phyloP scores from a whole-genome alignment of 2,888 invertebrate species.

The Latrodectus hesperus region DNA sequence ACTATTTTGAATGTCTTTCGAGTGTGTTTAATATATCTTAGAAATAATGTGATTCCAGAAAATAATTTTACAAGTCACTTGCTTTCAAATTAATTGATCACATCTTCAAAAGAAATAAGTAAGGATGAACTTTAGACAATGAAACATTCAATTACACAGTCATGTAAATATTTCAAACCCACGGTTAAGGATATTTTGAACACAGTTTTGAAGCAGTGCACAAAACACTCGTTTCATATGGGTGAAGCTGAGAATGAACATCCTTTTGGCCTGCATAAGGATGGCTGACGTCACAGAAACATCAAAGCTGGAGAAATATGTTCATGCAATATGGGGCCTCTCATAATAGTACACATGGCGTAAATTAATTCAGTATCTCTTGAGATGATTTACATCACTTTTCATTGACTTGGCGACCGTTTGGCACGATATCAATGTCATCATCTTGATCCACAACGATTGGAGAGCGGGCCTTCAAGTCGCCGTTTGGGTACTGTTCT shows the following conservation, averaged over 20 bases:
- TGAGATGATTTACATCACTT: conserved; percentile 9
- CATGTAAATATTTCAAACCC: too few relatives aligned
- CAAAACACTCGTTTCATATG: too few relatives aligned
- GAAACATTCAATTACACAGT: too few relatives aligned
- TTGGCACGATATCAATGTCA: conserved; percentile 42
- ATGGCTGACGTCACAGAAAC: background rate
- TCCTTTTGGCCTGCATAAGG: background rate
- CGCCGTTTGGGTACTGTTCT: conserved; percentile 56
- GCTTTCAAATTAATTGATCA: too few relatives aligned
- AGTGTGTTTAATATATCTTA: too few relatives aligned
- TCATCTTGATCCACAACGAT: conserved; percentile 62
- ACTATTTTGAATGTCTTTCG: too few relatives aligned
- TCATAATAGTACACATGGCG: background rate
- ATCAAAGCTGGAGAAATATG: background rate
- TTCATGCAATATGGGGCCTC: background rate
- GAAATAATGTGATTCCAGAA: too few relatives aligned
- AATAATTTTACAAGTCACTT: too few relatives aligned
- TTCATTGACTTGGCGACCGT: conserved; percentile 22
- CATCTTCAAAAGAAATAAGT: too few relatives aligned
- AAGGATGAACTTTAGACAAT: too few relatives aligned
- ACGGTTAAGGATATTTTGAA: too few relatives aligned
- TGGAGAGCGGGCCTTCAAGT: conserved; percentile 60
- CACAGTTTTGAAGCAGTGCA: too few relatives aligned
- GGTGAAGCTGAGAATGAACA: background rate
- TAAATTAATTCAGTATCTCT: background rate